phyloP scores from a whole-genome alignment of 2,888 invertebrate genomes.

The Eupithecia abbreviata region DNA sequence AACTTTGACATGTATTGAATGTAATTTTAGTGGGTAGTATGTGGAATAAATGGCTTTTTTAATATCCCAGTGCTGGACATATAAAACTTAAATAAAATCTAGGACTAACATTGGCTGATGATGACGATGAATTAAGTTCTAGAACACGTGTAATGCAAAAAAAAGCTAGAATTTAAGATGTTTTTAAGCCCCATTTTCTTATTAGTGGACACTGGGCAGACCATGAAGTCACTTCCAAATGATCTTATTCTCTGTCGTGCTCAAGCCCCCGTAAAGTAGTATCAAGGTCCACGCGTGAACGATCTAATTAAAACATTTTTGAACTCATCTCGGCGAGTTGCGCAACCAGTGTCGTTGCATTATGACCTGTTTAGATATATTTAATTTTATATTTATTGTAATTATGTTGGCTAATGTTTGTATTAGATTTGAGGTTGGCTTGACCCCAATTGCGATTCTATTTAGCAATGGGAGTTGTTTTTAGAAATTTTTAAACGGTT shows the following conservation, averaged over 20 bases:
- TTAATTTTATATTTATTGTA: conserved; percentile 42
- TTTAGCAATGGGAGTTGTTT: background rate
- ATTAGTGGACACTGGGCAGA: too few species aligned
- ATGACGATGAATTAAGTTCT: too few species aligned
- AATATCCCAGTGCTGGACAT: too few species aligned
- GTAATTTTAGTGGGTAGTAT: too few species aligned
- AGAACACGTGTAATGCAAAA: too few species aligned
- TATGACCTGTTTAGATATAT: conserved; percentile 53
- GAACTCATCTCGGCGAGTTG: conserved; percentile 65
- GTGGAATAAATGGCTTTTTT: too few species aligned
- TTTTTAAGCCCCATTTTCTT: too few species aligned
- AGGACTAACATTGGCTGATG: too few species aligned
- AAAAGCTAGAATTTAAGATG: too few species aligned
- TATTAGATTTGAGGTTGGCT: conserved; percentile 21
- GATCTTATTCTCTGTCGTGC: conserved; percentile 49
- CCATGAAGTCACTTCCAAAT: conserved; percentile 26
- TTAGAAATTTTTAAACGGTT: background rate
- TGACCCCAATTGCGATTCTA: background rate
- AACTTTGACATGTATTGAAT: too few species aligned
- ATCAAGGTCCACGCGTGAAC: conserved; percentile 66
- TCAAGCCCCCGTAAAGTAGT: conserved; percentile 66
- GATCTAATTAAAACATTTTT: conserved; percentile 55
- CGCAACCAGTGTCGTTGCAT: conserved; percentile 55
- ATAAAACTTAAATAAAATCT: too few species aligned
- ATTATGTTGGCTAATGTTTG: conserved; percentile 40